Conservation (phyloP, 2,797 vertebrate species). For the Dipus sagitta region DNA sequence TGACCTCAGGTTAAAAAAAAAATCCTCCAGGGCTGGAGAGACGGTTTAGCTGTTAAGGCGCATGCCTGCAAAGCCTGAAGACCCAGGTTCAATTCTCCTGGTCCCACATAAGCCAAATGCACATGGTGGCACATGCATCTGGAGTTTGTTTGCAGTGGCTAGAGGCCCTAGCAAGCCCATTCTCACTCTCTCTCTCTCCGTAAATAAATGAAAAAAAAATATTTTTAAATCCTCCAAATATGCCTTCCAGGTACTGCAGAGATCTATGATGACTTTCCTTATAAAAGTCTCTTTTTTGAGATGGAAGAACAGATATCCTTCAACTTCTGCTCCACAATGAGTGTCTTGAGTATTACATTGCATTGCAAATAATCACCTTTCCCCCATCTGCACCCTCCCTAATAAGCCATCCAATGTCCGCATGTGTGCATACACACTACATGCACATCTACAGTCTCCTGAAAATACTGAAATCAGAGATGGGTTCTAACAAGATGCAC, state of each 20-base stretch:
- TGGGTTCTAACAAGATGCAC: not conserved
- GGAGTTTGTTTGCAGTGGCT: no score
- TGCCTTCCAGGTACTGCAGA: not conserved
- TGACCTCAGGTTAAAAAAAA: not conserved
- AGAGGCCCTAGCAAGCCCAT: no score
- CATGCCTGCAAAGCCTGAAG: no score
- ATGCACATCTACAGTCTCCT: not conserved
- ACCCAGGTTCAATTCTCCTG: no score
- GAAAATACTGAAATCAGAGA: not conserved
- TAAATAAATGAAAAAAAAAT: no score
- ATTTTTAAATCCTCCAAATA: no score
- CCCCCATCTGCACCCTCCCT: not conserved
- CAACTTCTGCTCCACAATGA: not conserved
- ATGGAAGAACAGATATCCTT: not conserved
- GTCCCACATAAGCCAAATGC: no score
- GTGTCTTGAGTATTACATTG: not conserved
- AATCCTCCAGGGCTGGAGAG: no score
- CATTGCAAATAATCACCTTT: not conserved
- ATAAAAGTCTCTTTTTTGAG: not conserved
- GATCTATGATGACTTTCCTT: not conserved
- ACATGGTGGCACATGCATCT: no score
- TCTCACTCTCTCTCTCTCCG: no score
- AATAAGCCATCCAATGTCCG: not conserved
- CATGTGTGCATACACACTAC: accelerated
- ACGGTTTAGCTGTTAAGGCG: no score